Conservation (phyloP, 2,888 invertebrate genomes). For the Melolontha melolontha region DNA sequence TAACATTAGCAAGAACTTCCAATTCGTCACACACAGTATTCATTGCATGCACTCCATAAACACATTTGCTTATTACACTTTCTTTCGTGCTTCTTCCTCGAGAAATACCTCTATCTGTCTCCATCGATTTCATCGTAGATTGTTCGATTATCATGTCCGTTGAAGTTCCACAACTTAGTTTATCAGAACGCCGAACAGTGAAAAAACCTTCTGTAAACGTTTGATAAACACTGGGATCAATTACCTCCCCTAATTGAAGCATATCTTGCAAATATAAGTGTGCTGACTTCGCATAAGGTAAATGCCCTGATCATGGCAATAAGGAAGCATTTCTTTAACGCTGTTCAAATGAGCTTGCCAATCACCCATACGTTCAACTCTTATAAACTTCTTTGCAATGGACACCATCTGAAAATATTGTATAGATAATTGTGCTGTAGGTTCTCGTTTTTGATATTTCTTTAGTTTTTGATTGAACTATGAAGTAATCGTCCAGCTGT, state of each 20-base stretch:
- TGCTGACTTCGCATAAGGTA: slow-evolving; percentile 46
- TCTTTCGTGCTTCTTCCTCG: too few relatives aligned
- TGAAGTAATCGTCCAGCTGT: slow-evolving; percentile 53
- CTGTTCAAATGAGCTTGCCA: slow-evolving; percentile 54
- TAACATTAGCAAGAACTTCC: slow-evolving; percentile 55
- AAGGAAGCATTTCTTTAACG: slow-evolving; percentile 56
- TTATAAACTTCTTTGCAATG: slow-evolving; percentile 54
- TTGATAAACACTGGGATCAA: slow-evolving; percentile 10
- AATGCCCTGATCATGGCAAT: slow-evolving; percentile 53
- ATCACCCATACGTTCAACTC: slow-evolving; percentile 38
- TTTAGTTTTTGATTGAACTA: slow-evolving; percentile 53
- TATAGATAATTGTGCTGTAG: slow-evolving; percentile 57
- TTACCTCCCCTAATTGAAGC: slow-evolving; percentile 6
- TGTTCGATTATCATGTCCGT: too few relatives aligned
- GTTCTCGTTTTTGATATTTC: slow-evolving; percentile 55
- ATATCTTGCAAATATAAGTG: slow-evolving; percentile 44
- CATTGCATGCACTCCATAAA: too few relatives aligned
- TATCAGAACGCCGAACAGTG: too few relatives aligned
- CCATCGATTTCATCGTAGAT: too few relatives aligned
- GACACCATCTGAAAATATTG: slow-evolving; percentile 60
- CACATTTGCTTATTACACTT: too few relatives aligned
- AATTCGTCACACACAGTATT: slow-evolving; percentile 48
- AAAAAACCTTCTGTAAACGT: slow-evolving; percentile 8
- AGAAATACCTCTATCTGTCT: too few relatives aligned
- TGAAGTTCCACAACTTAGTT: too few relatives aligned